A percentile compares a stretch with the other conserved stretches of the same genome.
These are phyloP conservation scores for Blastobasis adustella DNA, from an alignment of 2,888 invertebrate genomes.

Conservation along the genomic window DNA sequence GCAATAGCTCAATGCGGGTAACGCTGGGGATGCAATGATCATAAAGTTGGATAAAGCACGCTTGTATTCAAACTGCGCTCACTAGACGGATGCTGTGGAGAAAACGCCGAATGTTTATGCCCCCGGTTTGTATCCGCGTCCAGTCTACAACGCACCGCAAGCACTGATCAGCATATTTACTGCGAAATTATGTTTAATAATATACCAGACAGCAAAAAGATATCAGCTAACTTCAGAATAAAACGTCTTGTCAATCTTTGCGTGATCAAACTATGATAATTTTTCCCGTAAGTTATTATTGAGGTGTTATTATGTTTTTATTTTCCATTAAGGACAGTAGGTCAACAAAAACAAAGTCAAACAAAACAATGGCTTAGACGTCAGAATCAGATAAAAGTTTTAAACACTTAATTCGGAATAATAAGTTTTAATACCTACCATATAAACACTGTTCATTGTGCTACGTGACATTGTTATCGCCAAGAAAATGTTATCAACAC, in stretches of 20 bases:
- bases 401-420: too few species aligned
- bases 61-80: slow-evolving; percentile 6
- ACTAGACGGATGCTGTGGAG: slow-evolving; percentile 38
- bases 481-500: background rate
- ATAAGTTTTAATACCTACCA: too few species aligned
- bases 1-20: too few species aligned
- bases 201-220: background rate
- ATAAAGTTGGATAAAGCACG: too few species aligned
- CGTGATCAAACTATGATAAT: too few species aligned
- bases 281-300: too few species aligned
- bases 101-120: slow-evolving; percentile 37
- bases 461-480: background rate
- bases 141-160: background rate
- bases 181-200: slow-evolving; percentile 9
- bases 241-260: background rate
- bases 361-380: too few species aligned
- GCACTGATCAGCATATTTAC: slow-evolving; percentile 10
- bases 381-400: too few species aligned
- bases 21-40: too few species aligned
- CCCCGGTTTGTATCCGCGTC: slow-evolving; percentile 16
- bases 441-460: background rate
- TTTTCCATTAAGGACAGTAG: too few species aligned
- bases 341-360: too few species aligned
- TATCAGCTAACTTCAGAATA: background rate
- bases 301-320: too few species aligned